These are phyloP conservation scores for Colletes latitarsis DNA, from an alignment of 1,140 invertebrate species.

Conservation along the genomic window DNA sequence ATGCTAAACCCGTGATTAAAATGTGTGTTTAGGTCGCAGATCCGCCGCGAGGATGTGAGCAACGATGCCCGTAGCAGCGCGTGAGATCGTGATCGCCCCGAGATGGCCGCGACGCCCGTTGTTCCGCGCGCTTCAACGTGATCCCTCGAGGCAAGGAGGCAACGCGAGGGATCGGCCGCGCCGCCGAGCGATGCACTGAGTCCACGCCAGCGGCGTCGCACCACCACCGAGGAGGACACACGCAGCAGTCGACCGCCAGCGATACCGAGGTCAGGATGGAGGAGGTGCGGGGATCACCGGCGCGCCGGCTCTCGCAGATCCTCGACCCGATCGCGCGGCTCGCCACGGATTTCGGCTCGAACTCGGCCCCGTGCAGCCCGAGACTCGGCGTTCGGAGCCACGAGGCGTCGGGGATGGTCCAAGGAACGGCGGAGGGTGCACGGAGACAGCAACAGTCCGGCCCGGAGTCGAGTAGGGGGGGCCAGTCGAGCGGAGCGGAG, in stretches of 20 bases:
- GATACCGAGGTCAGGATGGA: constrained; percentile 67
- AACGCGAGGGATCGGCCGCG: constrained; percentile 27
- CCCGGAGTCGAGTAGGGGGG: constrained; percentile 21
- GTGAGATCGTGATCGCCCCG: constrained; percentile 48
- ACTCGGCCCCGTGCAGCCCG: constrained; percentile 80
- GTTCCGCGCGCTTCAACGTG: constrained; percentile 45
- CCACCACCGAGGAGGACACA: background rate
- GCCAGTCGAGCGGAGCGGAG: constrained; percentile 79
- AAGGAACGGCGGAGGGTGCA: background rate
- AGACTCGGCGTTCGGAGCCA: constrained; percentile 71
- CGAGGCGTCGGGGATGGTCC: constrained; percentile 24
- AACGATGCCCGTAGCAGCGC: constrained; percentile 50
- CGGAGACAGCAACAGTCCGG: constrained; percentile 33
- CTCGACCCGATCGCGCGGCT: constrained; percentile 89
- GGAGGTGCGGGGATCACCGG: constrained; percentile 78
- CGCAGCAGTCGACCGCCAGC: constrained; percentile 1
- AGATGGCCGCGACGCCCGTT: constrained; percentile 48
- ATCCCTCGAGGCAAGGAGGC: constrained; percentile 40
- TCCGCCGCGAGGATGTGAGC: constrained; percentile 46
- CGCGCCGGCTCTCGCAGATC: constrained; percentile 88
- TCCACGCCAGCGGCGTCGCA: background rate
- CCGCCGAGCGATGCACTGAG: constrained; percentile 53
- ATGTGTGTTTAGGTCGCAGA: constrained; percentile 47
- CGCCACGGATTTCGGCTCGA: constrained; percentile 81
- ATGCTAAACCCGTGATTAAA: too few relatives aligned